Base-by-base conservation (phyloP, 30 jellyfish, hydroid and myxozoan species). In the Haliclystus octoradiatus region DNA sequence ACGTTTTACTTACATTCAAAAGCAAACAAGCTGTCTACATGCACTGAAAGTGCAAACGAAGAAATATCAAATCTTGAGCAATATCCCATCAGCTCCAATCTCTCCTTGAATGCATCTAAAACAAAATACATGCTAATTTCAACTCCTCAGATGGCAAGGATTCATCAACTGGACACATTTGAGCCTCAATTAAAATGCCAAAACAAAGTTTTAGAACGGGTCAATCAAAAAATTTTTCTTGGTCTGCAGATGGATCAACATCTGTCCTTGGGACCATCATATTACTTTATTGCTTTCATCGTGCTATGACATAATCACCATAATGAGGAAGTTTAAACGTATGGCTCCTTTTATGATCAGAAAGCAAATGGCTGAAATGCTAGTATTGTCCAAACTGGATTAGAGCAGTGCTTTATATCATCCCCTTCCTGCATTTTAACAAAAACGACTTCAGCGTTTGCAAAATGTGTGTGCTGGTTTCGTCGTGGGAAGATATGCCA, bases 281-380 rank as follows among this genome's bases (percentile, higher is more conserved):
- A 34, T 66, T 50, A 66, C 83, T 76, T 52, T 33, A 31, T 22
- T 77, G 28, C 35, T 70, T 66, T 46, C 82, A 49, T 68, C 67
- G 28, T 77, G 91, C 70, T 61, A 57, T 73, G 51, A 31, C 75
- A 74, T 28, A 49, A 32, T 66, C 63, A 32, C 80, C 63, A 60
- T 76, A 0, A 50, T 52, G 66, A 63, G 81, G 14, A 76, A 66
- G 33, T 52, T 76, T 28, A 76, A 76, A 51, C 24, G 67, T 35
- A 29, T 66, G 34, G 50, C 52, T 50, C 68, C 81, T 35, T 57
- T 1, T 75, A 67, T 52, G 31, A 32, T 46, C 31, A 53, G 26
- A 15, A 72, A 65, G 31, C 83, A 72, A 70, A 76, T 78, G 68
- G 78, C 78, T 69, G 92, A 78, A 73, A 74, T 61, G 78, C 92